Percentiles rank a stretch among this genome's conserved stretches.
Evolutionary conservation across 1,140 invertebrate species (phyloP).

Genomic region (Saccostrea cuccullata): DNA sequence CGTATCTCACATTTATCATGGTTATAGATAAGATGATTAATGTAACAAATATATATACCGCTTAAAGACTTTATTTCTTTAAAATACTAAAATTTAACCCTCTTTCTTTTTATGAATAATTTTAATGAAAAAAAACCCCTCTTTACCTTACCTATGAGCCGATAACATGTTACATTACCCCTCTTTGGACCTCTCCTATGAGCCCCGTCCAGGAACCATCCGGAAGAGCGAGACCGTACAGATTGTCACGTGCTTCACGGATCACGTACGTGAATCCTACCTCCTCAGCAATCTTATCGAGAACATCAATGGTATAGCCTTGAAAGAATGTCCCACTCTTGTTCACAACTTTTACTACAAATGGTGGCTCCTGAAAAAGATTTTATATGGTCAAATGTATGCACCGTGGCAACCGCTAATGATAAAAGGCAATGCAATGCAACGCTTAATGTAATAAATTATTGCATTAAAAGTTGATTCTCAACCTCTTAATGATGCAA

Average conservation of each 20-base stretch:
- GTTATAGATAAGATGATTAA: no score
- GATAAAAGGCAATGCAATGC: no score
- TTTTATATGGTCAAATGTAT: no score
- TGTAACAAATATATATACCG: no score
- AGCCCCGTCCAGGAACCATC: conserved; percentile 66
- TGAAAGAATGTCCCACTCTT: conserved; percentile 50
- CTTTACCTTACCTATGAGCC: no score
- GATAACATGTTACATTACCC: conserved; percentile 48
- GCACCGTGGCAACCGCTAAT: neutral
- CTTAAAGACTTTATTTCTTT: no score
- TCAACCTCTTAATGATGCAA: no score
- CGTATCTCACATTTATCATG: no score
- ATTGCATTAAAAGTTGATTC: neutral
- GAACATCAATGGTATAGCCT: conserved; percentile 65
- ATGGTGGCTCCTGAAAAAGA: conserved; percentile 58
- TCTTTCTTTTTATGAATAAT: no score
- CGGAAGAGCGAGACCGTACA: conserved; percentile 51
- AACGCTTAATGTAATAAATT: no score
- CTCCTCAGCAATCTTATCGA: conserved; percentile 54
- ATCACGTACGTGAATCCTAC: conserved; percentile 56
- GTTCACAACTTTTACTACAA: conserved; percentile 47
- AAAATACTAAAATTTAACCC: no score
- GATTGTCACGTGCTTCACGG: conserved; percentile 46
- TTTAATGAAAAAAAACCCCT: no score
- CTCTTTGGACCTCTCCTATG: conserved; percentile 60